phyloP scores from a whole-genome alignment of 2,797 vertebrate genomes.

The Poecilia picta region DNA sequence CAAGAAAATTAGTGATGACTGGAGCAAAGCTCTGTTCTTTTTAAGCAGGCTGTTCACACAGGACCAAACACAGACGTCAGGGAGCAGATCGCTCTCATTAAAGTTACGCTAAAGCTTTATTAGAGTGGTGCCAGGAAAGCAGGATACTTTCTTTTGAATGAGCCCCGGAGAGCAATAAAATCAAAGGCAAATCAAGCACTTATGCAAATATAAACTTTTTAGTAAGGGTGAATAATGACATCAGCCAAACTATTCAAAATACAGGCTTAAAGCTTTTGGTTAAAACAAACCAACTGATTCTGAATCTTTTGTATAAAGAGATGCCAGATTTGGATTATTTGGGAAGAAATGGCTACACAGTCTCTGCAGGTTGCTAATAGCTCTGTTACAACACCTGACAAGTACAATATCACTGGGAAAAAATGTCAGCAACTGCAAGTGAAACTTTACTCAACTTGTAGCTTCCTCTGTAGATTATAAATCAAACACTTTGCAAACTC shows the following conservation, averaged over 20 bases:
- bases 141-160: not conserved
- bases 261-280: not conserved
- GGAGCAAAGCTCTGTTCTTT: not conserved
- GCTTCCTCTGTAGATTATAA: not conserved
- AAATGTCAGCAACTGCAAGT: not conserved
- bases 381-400: not conserved
- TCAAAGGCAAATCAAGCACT: constrained; percentile 3
- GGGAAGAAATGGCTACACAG: not conserved
- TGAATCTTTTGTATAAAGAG: not conserved
- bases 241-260: not conserved
- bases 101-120: constrained; percentile 3
- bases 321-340: not conserved
- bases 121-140: not conserved
- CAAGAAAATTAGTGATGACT: not conserved
- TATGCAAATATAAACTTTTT: not conserved
- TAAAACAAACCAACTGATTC: not conserved
- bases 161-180: not conserved
- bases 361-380: not conserved
- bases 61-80: not conserved
- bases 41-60: not conserved
- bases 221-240: not conserved
- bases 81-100: not conserved
- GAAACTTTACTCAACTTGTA: not conserved
- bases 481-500: not conserved
- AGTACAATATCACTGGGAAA: not conserved